Base-by-base conservation (phyloP, 2,888 invertebrate species). In the Tetragonisca angustula region DNA sequence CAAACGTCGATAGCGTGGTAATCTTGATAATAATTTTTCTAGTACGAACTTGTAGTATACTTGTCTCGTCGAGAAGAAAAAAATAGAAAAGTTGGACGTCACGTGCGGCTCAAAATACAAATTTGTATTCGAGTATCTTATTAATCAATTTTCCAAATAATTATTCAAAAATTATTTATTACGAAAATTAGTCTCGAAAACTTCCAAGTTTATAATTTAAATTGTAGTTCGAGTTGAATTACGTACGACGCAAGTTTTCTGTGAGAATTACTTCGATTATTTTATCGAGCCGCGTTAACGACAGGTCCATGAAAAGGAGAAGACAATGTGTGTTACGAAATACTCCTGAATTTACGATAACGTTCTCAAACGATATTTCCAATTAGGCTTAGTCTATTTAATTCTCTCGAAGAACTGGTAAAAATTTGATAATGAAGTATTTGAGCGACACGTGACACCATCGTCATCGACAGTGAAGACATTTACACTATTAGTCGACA, bases 1-100 rank as follows among this genome's bases (percentile, higher is more conserved):
- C 27, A 6, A 52, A 59, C 62, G 32, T 62, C 71, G 64, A 52
- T 76, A 64, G 52, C 43, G 64, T 59, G 21, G 59, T 27, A 11
- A 15, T n/a, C 19, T 24, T 43, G 52, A 75, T 67, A 49, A 74
- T 71, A 24, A 65, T 67, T 59, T 67, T 78, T 62, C 15, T 54
- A 67, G 6, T 21, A 36, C 4, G 9, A 70, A 65, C 52, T 56
- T 21, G 13, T 65, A 52, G 32, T 6, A 32, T 19, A 27, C 27
- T 81, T 50, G 13, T 67, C 24, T 62, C 32, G 9, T 27, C 24
- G 4, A n/a, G 21, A 36, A 21, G 21, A 36, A 24, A 6, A 32
- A 9, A 50, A 61, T 11, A n/a, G 13, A 27, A 24, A 9, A 24
- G 32, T 74, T 21, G 24, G 3, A n/a, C 27, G 9, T 62, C 70